A percentile compares a stretch with the other conserved stretches of the same genome.
phyloP scores from a whole-genome alignment of 2,113 vertebrate genomes.

The Strigops habroptila region DNA sequence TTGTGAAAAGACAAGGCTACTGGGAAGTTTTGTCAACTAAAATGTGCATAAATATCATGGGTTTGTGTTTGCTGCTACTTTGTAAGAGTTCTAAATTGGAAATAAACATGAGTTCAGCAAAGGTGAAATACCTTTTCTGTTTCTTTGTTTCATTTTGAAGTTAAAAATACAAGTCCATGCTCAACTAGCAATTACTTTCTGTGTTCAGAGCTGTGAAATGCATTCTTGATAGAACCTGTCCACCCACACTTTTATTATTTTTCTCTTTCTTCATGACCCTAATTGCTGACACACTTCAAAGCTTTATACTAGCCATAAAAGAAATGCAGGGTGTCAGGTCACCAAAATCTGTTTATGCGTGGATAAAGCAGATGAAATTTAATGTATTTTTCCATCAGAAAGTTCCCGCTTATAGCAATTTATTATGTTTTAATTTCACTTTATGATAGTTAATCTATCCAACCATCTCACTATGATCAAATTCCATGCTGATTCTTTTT shows the following conservation, averaged over 20 bases:
- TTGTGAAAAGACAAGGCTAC: neutral
- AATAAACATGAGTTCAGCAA: neutral
- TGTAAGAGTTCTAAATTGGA: neutral
- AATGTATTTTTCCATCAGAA: constrained; percentile 18
- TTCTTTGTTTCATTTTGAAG: neutral
- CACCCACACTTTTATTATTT: constrained; percentile 35
- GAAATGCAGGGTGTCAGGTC: constrained; percentile 33
- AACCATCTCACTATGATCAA: neutral
- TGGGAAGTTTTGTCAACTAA: neutral
- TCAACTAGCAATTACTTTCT: constrained; percentile 10
- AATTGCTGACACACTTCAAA: constrained; percentile 33
- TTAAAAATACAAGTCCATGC: neutral
- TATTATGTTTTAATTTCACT: constrained; percentile 32
- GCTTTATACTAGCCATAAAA: constrained; percentile 30
- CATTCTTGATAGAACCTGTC: neutral
- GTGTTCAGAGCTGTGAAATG: neutral
- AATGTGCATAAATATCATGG: neutral
- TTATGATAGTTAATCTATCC: constrained; percentile 19
- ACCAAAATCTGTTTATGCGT: constrained; percentile 10
- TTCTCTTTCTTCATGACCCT: constrained; percentile 3
- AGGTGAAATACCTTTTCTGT: neutral
- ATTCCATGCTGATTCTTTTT: neutral
- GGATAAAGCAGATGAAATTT: neutral
- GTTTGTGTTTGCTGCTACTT: neutral
- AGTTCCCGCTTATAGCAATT: neutral